phyloP scores from a whole-genome alignment of 2,888 invertebrate species.

The Aleiodes testaceus region DNA sequence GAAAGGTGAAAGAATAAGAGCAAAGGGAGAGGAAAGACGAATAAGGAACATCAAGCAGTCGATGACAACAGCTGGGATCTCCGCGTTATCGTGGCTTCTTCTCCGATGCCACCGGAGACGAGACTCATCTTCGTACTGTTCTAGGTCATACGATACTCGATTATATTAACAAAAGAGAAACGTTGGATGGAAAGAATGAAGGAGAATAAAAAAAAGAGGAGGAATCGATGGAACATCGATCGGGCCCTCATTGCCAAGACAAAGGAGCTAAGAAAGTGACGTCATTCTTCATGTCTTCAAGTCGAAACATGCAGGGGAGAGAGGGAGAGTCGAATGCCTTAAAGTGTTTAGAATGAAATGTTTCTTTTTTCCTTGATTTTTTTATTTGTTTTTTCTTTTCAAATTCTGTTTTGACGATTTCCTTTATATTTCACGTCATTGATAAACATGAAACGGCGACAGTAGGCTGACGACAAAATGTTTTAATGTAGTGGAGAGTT shows the following conservation, averaged over 20 bases:
- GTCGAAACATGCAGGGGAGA: background rate
- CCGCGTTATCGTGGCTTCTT: slow-evolving; percentile 27
- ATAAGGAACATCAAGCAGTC: slow-evolving; percentile 5
- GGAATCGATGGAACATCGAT: slow-evolving; percentile 39
- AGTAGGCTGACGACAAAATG: background rate
- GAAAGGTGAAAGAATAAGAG: background rate
- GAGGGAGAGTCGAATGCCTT: slow-evolving; percentile 31
- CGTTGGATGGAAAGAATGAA: slow-evolving; percentile 8
- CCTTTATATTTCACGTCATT: background rate
- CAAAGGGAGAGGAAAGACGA: background rate
- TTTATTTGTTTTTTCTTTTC: background rate
- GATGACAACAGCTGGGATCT: slow-evolving; percentile 36
- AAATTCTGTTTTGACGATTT: slow-evolving; percentile 5
- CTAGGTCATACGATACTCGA: slow-evolving; percentile 28
- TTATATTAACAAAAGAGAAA: slow-evolving; percentile 24
- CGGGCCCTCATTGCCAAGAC: slow-evolving; percentile 20
- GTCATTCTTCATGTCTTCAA: slow-evolving; percentile 33
- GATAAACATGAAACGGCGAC: background rate
- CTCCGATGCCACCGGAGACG: slow-evolving; percentile 20
- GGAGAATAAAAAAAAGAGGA: slow-evolving; percentile 1
- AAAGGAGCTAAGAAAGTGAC: slow-evolving; percentile 37
- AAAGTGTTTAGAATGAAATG: slow-evolving; percentile 20
- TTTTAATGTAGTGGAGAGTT: too few species aligned
- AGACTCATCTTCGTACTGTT: slow-evolving; percentile 22
- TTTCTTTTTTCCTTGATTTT: slow-evolving; percentile 6